These are phyloP conservation scores for Melikaiella ostensackeni DNA, from an alignment of 2,888 invertebrate genomes.

Conservation along the genomic window DNA sequence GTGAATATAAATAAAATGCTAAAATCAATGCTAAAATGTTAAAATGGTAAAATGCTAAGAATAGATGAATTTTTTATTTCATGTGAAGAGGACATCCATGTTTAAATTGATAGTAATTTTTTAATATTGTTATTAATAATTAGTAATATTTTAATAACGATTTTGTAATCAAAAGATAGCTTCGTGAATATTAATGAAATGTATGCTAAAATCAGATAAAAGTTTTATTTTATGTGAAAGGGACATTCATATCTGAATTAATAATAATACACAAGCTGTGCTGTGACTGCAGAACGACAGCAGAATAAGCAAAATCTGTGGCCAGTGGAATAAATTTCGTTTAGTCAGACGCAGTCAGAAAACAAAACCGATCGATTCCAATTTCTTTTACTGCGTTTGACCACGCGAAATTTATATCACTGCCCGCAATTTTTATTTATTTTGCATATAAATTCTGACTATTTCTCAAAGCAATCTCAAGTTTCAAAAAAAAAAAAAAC, in stretches of 20 bases:
- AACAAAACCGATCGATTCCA: slow-evolving; percentile 27
- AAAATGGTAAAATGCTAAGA: too few relatives aligned
- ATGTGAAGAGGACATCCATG: too few relatives aligned
- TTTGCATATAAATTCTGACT: background rate
- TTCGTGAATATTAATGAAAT: background rate
- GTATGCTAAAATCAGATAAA: background rate
- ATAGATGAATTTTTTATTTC: too few relatives aligned
- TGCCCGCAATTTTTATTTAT: background rate
- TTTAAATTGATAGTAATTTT: too few relatives aligned
- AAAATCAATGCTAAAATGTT: too few relatives aligned
- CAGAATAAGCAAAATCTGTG: slow-evolving; percentile 33
- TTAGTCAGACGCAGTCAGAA: slow-evolving; percentile 31
- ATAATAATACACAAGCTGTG: background rate
- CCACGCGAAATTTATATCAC: slow-evolving; percentile 22
- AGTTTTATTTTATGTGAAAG: background rate
- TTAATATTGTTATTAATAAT: too few relatives aligned
- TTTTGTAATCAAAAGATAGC: too few relatives aligned
- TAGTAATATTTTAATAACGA: too few relatives aligned
- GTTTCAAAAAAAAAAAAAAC: too few relatives aligned
- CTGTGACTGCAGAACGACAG: slow-evolving; percentile 2
- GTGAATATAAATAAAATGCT: too few relatives aligned
- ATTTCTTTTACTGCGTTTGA: slow-evolving; percentile 37
- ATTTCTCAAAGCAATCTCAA: too few relatives aligned
- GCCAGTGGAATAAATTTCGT: slow-evolving; percentile 32
- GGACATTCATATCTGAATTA: slow-evolving; percentile 10